Percentiles rank a stretch among this genome's conserved stretches.
Evolutionary conservation across 1,140 invertebrate species (phyloP).

Genomic region (Nomia melanderi): DNA sequence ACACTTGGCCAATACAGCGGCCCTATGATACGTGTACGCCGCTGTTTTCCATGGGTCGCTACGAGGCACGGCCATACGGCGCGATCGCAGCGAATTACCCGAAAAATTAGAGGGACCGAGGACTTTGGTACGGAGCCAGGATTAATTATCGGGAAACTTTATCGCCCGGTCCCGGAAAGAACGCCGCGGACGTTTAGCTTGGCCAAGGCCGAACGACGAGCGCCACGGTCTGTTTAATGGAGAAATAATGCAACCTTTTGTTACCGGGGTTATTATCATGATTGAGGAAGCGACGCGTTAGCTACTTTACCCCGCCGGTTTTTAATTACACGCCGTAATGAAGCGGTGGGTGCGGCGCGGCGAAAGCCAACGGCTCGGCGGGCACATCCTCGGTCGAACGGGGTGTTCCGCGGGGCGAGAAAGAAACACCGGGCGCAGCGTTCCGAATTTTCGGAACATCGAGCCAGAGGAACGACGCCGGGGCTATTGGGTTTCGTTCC

Average conservation of each 20-base stretch:
- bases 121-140: conserved; percentile 29
- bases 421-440: background rate
- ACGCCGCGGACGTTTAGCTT: conserved; percentile 11
- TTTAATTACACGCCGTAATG: conserved; percentile 43
- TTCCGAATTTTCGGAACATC: background rate
- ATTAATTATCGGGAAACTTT: conserved; percentile 48
- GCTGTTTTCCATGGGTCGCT: too few relatives aligned
- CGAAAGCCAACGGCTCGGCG: background rate
- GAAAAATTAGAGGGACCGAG: conserved; percentile 14
- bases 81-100: background rate
- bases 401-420: too few relatives aligned
- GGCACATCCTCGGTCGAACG: background rate
- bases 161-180: conserved; percentile 28
- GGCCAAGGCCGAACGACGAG: background rate
- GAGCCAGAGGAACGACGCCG: background rate
- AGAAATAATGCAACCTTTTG: conserved; percentile 40
- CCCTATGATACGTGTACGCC: too few relatives aligned
- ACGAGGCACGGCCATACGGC: too few relatives aligned
- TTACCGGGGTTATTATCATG: conserved; percentile 36
- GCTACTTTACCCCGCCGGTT: conserved; percentile 21
- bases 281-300: conserved; percentile 40
- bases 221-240: conserved; percentile 19
- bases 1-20: too few relatives aligned
- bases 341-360: conserved; percentile 20
- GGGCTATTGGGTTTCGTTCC: too few relatives aligned